Conservation (phyloP, 2,888 invertebrate species). For the Mesorhabditis belari region DNA sequence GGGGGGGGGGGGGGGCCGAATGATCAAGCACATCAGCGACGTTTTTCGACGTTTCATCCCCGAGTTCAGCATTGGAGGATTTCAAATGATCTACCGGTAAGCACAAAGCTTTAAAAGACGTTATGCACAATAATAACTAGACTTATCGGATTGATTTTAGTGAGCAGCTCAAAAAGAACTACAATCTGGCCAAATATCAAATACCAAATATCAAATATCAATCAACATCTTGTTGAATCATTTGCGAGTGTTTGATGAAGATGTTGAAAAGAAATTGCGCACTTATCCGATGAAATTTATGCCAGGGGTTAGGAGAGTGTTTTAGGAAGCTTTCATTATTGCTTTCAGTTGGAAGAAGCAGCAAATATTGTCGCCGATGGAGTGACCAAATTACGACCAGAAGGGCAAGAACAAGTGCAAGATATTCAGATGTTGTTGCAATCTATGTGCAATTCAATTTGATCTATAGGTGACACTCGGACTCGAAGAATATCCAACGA, state of each 20-base stretch:
- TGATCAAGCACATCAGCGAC: slow-evolving; percentile 67
- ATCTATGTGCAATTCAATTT: neutral
- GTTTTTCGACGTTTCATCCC: slow-evolving; percentile 90
- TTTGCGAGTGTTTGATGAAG: slow-evolving; percentile 79
- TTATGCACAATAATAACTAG: neutral
- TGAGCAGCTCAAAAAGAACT: slow-evolving; percentile 84
- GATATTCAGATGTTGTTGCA: slow-evolving; percentile 80
- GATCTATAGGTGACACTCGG: slow-evolving; percentile 23
- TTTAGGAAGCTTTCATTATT: too few relatives aligned
- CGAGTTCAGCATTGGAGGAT: slow-evolving; percentile 89
- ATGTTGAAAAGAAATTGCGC: slow-evolving; percentile 77
- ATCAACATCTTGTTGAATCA: slow-evolving; percentile 88
- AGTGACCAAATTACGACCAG: slow-evolving; percentile 82
- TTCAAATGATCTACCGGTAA: slow-evolving; percentile 89
- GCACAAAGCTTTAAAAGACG: too few relatives aligned
- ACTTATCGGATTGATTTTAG: too few relatives aligned
- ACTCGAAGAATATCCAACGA: slow-evolving; percentile 39
- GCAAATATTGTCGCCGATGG: slow-evolving; percentile 94
- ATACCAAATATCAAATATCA: too few relatives aligned
- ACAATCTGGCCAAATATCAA: slow-evolving; percentile 79
- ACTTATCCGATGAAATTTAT: slow-evolving; percentile 88
- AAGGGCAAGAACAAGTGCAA: slow-evolving; percentile 78
- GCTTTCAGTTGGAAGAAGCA: too few relatives aligned
- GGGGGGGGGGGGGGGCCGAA: too few relatives aligned
- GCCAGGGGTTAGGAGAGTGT: slow-evolving; percentile 72